Conservation (phyloP, 2,888 invertebrate species). For the Drosophila yooni region DNA sequence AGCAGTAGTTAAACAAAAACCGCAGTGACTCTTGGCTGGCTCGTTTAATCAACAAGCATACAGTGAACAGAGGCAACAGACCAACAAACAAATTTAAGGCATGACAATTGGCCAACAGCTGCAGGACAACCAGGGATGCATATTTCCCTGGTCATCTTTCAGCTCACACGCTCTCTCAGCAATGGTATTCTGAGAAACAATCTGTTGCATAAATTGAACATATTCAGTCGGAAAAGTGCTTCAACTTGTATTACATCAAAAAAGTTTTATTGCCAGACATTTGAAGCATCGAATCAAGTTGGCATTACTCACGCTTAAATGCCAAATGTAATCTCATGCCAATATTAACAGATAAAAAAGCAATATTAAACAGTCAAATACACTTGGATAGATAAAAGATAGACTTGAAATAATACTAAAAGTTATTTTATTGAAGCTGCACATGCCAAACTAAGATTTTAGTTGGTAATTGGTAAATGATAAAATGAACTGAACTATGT, state of each 20-base stretch:
- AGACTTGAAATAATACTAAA: too few species aligned
- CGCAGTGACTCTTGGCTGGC: background rate
- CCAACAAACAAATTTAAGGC: background rate
- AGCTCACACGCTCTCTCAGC: background rate
- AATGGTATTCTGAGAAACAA: too few species aligned
- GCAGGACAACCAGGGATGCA: background rate
- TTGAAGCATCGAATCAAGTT: conserved; percentile 1
- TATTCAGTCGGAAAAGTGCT: background rate
- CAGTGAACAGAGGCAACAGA: background rate
- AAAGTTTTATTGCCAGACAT: background rate
- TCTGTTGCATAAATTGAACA: background rate
- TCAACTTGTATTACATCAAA: background rate
- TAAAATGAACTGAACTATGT: background rate
- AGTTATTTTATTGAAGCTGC: background rate
- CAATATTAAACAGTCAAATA: background rate
- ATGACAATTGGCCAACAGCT: background rate
- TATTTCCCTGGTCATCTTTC: background rate
- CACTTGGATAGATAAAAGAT: background rate
- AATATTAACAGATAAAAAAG: conserved; percentile 12
- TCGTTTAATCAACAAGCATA: background rate
- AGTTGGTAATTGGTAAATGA: background rate
- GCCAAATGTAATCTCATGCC: conserved; percentile 49
- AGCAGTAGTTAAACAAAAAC: conserved; percentile 2
- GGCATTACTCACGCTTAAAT: conserved; percentile 32
- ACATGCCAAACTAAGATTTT: background rate